Conservation (phyloP, 2,888 invertebrate genomes). For the Spilosoma lubricipeda region DNA sequence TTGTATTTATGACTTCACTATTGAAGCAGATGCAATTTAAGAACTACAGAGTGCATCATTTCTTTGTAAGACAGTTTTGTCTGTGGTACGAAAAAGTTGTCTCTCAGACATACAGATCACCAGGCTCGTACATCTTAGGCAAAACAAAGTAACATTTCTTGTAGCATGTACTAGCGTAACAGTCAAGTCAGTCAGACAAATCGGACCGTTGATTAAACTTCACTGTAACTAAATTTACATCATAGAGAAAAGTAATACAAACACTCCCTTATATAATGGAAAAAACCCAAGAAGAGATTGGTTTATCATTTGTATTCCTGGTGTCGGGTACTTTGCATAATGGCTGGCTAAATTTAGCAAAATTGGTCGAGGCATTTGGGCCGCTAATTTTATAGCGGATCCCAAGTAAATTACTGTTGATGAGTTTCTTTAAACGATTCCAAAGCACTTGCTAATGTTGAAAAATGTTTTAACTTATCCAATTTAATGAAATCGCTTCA, state of each 20-base stretch:
- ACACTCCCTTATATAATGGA: background rate
- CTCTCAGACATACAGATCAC: too few relatives aligned
- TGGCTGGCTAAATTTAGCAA: constrained; percentile 20
- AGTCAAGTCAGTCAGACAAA: too few relatives aligned
- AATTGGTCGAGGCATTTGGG: constrained; percentile 23
- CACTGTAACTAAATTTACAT: background rate
- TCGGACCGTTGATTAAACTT: too few relatives aligned
- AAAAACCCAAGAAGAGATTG: constrained; percentile 21
- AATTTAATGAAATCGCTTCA: constrained; percentile 12
- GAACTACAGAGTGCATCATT: too few relatives aligned
- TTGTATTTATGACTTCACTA: too few relatives aligned
- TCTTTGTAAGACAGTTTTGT: too few relatives aligned
- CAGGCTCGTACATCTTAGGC: too few relatives aligned
- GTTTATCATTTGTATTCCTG: constrained; percentile 38
- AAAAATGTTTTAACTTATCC: constrained; percentile 5
- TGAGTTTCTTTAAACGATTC: constrained; percentile 19
- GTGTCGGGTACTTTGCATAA: constrained; percentile 37
- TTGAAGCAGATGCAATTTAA: too few relatives aligned
- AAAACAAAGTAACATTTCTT: too few relatives aligned
- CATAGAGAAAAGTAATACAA: background rate
- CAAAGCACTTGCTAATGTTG: constrained; percentile 11
- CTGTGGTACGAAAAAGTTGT: too few relatives aligned
- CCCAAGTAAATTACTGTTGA: constrained; percentile 23
- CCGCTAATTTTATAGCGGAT: constrained; percentile 30
- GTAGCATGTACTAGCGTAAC: too few relatives aligned